Conservation (phyloP, 2,113 vertebrate species). For the Semnornis frantzii region DNA sequence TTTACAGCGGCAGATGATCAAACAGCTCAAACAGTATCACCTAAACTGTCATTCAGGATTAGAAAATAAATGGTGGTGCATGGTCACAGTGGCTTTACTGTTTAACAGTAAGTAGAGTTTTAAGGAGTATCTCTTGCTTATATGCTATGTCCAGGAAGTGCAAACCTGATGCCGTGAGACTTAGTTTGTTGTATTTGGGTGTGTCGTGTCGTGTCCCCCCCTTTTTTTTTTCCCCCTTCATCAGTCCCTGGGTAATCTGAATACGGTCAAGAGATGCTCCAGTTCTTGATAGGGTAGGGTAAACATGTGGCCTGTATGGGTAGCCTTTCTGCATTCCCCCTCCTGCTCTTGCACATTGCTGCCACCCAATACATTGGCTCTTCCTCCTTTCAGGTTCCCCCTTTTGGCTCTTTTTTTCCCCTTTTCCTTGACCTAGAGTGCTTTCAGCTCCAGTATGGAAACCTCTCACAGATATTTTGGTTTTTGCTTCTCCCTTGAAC, state of each 20-base stretch:
- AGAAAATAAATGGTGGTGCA: background rate
- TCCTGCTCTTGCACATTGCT: background rate
- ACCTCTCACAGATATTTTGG: too few species aligned
- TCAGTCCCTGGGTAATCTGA: background rate
- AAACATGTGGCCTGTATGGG: accelerated
- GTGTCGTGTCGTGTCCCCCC: too few species aligned
- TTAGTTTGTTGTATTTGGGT: too few species aligned
- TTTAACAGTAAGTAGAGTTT: background rate
- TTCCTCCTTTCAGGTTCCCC: background rate
- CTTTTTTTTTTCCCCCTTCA: background rate
- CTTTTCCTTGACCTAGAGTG: background rate
- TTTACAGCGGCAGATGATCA: background rate
- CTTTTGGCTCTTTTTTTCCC: background rate
- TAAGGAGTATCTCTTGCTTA: background rate
- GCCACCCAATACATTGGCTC: accelerated
- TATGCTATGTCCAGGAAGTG: background rate
- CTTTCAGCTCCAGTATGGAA: background rate
- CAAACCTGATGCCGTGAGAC: background rate
- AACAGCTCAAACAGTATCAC: background rate
- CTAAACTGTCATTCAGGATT: background rate
- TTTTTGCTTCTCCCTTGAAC: background rate
- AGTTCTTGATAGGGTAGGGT: background rate
- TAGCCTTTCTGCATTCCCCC: background rate
- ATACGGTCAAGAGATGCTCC: background rate
- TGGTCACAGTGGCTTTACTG: background rate